Base-by-base conservation (phyloP, 1,140 invertebrate genomes). In the Batillaria attramentaria region DNA sequence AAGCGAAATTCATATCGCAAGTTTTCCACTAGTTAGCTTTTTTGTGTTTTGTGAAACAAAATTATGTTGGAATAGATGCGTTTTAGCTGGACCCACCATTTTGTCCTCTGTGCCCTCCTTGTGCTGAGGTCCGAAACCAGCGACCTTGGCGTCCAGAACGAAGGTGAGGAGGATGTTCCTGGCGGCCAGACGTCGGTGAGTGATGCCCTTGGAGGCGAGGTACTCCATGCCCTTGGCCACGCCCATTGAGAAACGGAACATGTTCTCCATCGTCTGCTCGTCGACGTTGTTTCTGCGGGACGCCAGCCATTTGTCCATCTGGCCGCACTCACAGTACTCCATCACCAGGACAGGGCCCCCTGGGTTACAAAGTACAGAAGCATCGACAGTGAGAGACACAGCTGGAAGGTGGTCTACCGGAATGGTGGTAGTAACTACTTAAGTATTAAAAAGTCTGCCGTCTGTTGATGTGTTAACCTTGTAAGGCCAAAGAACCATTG, bases 161-260 rank as follows among this genome's bases (percentile, higher is more conserved):
- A 97, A 95, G 78, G 95, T 95, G 10, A 99, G 96, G 0, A 99
- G 93, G 24, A 99, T 95, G 91, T 99, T 99, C 66, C 98, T 93
- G 0, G 98, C 98, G 0, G 98, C 98, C 83, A 99, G 92, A 91
- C 99, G 97, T 73, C 97, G 93, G 90, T 99, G 98, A n/a, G n/a
- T n/a, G n/a, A n/a, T n/a, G n/a, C n/a, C n/a, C 92, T 95, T 94
- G 4, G 96, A 97, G 3, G 96, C 95, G 65, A 99, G 92, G 91
- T 98, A 99, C 84, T 98, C 96, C 97, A 99, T 99, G 77, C 97
- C 98, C 79, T 95, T 93, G 2, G 97, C 97, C 0, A 98, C 95
- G 93, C 99, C 97, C 88, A 95, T 97, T 0, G 96, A 95, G 90
- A 98, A 98, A 20, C 96, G 96, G 1, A 97, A 95, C 24, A 99